Evolutionary conservation across 2,113 vertebrate species (phyloP).

Genomic region (Pelvicachromis taeniatus): DNA sequence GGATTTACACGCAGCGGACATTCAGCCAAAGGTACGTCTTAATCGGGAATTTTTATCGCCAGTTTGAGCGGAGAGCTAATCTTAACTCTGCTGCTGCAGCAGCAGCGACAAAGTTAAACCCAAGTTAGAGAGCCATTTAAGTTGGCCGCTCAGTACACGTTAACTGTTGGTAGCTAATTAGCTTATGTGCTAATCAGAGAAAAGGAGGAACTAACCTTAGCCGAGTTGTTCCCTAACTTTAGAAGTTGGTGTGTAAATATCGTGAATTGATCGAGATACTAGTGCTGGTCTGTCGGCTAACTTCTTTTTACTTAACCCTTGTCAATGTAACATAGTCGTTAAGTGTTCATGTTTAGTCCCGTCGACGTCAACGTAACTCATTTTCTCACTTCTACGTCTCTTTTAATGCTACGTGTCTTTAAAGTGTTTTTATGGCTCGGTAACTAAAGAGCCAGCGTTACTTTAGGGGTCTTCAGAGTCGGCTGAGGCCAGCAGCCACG

Average conservation of each 20-base stretch:
- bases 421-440: fast-evolving
- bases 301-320: not conserved
- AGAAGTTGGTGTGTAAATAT: not conserved
- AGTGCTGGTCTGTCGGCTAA: not conserved
- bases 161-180: conserved; percentile 45
- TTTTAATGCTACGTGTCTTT: fast-evolving
- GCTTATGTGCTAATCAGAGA: conserved; percentile 39
- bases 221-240: not conserved
- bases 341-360: not conserved
- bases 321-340: not conserved
- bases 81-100: not conserved
- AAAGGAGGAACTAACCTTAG: conserved; percentile 53
- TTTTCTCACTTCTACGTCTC: not conserved
- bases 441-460: not conserved
- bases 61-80: not conserved
- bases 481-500: not conserved
- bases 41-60: not conserved
- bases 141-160: conserved; percentile 17
- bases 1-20: not conserved
- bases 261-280: not conserved
- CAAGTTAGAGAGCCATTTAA: conserved; percentile 43
- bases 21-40: conserved; percentile 49
- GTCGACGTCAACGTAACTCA: not conserved
- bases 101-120: conserved; percentile 48
- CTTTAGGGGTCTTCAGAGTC: not conserved